These are phyloP conservation scores for Cromileptes altivelis DNA, from an alignment of 2,113 vertebrate genomes.

Conservation along the genomic window DNA sequence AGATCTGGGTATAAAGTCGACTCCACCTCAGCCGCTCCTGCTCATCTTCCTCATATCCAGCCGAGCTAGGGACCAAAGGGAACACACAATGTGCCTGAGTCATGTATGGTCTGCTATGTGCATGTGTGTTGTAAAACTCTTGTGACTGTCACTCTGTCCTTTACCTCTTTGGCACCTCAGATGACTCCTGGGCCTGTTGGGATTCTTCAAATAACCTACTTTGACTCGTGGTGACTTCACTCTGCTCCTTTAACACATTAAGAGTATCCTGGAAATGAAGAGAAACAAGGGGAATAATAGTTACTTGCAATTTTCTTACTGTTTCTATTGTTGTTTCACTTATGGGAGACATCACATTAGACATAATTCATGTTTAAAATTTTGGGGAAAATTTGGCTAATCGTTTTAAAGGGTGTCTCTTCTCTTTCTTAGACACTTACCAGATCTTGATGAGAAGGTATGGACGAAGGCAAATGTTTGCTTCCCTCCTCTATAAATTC, in stretches of 20 bases:
- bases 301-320: neutral
- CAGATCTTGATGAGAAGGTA: slow-evolving; percentile 5
- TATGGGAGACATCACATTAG: neutral
- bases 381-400: neutral
- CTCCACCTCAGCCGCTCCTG: slow-evolving; percentile 44
- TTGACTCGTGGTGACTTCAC: slow-evolving; percentile 73
- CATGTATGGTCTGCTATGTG: neutral
- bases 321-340: neutral
- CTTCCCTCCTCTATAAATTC: slow-evolving; percentile 15
- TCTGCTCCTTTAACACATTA: slow-evolving; percentile 78
- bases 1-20: slow-evolving; percentile 62
- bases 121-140: neutral
- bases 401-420: neutral
- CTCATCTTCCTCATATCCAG: slow-evolving; percentile 16
- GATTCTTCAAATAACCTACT: slow-evolving; percentile 39
- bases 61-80: slow-evolving; percentile 18
- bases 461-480: neutral
- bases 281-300: neutral
- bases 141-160: neutral
- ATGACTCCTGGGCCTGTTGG: neutral
- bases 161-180: slow-evolving; percentile 53
- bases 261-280: slow-evolving; percentile 71
- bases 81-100: slow-evolving; percentile 5
- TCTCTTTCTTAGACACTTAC: slow-evolving; percentile 49
- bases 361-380: neutral